Conservation (phyloP, 2,113 vertebrate species). For the Malurus cyaneus region DNA sequence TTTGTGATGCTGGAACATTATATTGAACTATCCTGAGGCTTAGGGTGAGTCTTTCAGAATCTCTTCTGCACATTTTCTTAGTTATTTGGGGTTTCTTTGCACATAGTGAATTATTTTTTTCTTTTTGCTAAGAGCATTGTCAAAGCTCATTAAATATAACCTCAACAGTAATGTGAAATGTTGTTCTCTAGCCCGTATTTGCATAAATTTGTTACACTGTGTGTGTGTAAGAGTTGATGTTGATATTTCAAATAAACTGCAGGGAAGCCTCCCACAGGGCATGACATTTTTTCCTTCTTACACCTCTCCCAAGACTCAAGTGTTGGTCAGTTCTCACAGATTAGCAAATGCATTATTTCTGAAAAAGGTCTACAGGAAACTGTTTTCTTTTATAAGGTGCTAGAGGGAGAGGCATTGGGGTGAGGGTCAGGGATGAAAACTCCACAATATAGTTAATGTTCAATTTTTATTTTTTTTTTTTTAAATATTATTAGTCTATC, state of each 20-base stretch:
- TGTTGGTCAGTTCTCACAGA: not conserved
- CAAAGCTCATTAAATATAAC: not conserved
- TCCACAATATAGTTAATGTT: not conserved
- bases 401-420: fast-evolving
- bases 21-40: not conserved
- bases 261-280: not conserved
- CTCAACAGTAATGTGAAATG: not conserved
- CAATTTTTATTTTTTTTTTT: too few species aligned
- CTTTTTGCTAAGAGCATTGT: not conserved
- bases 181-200: not conserved
- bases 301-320: not conserved
- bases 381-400: not conserved
- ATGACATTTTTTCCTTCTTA: not conserved
- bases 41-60: not conserved
- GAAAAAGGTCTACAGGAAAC: not conserved
- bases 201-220: not conserved
- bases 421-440: not conserved
- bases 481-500: not conserved
- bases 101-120: not conserved
- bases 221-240: not conserved
- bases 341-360: not conserved
- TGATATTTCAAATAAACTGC: not conserved
- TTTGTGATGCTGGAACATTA: not conserved
- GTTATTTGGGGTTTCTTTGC: not conserved
- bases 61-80: not conserved